Evolutionary conservation across 2,888 invertebrate species (phyloP).

Genomic region (Cordilura impudica): DNA sequence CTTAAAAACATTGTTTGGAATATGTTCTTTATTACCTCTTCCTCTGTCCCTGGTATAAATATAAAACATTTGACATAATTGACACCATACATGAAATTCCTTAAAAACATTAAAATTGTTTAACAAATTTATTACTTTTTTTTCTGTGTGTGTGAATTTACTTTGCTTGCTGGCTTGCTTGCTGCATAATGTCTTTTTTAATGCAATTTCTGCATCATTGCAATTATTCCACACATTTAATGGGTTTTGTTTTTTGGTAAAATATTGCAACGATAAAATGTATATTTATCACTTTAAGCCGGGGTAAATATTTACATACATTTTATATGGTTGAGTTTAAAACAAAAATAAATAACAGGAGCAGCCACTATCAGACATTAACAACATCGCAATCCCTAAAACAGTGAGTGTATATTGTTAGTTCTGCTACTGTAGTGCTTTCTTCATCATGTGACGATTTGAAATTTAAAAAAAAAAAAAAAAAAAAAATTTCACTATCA

Average conservation of each 20-base stretch:
- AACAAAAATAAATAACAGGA: neutral
- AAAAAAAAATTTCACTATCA: no score
- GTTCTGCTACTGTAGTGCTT: no score
- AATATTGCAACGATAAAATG: slow-evolving; percentile 42
- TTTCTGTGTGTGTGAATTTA: no score
- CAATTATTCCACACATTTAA: slow-evolving; percentile 60
- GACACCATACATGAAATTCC: slow-evolving; percentile 42
- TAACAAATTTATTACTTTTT: slow-evolving; percentile 57
- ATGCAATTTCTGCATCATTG: slow-evolving; percentile 60
- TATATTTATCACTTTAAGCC: slow-evolving; percentile 55
- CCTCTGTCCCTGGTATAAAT: neutral
- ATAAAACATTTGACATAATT: slow-evolving; percentile 49
- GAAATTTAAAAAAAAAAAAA: no score
- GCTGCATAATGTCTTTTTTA: slow-evolving; percentile 40
- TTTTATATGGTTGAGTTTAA: neutral
- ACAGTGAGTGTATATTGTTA: no score
- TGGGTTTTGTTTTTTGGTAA: slow-evolving; percentile 14
- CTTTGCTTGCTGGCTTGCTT: slow-evolving; percentile 15
- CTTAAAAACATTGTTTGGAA: slow-evolving; percentile 38
- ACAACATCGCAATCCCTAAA: no score
- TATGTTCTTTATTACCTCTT: neutral
- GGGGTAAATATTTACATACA: slow-evolving; percentile 23
- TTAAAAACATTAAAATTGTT: slow-evolving; percentile 48
- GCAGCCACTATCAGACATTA: no score
- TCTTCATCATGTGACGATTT: no score